Percentiles rank a stretch among this genome's conserved stretches.
Evolutionary conservation across 2,113 vertebrate species (phyloP).

Genomic region (Lates calcarifer): DNA sequence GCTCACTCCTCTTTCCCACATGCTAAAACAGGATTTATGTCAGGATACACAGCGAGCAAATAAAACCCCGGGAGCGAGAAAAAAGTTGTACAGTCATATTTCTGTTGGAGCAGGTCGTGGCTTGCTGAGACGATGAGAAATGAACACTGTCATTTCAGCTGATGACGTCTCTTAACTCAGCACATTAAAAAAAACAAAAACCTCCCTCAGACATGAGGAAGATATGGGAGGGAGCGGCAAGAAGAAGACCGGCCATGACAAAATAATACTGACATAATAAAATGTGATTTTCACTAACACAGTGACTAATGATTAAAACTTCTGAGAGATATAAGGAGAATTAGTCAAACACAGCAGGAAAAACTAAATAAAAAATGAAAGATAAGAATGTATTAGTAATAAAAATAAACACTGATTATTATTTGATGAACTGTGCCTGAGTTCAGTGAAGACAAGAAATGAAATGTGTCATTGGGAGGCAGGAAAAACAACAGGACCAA

Average conservation of each 20-base stretch:
- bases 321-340: background rate
- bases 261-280: background rate
- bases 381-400: background rate
- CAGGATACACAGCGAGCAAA: background rate
- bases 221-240: conserved; percentile 9
- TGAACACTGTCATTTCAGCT: conserved; percentile 19
- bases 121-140: conserved; percentile 36
- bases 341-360: too few relatives aligned
- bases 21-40: conserved; percentile 11
- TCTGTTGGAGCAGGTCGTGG: conserved; percentile 16
- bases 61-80: background rate
- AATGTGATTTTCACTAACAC: background rate
- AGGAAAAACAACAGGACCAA: too few relatives aligned
- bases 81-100: conserved; percentile 16
- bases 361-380: background rate
- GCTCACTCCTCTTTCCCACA: background rate
- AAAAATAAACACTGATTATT: background rate
- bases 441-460: background rate
- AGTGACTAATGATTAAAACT: background rate
- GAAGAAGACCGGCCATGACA: background rate
- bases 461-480: background rate
- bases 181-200: conserved; percentile 13
- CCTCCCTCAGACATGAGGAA: background rate
- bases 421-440: background rate
- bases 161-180: conserved; percentile 37